These are phyloP conservation scores for Dasypogon diadema DNA, from an alignment of 2,888 invertebrate species.

Conservation along the genomic window DNA sequence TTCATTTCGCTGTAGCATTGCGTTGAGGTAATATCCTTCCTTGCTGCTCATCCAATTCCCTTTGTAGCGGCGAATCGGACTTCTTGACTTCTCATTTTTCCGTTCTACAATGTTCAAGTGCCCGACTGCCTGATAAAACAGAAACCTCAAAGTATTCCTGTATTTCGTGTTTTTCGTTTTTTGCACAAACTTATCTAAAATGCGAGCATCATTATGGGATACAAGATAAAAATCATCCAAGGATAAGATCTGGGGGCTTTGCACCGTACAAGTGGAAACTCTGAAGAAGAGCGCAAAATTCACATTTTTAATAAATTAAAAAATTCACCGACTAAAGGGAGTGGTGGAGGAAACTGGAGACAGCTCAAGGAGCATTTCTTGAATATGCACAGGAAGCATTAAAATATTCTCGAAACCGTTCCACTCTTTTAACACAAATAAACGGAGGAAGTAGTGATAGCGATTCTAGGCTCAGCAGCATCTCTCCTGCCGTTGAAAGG, in stretches of 20 bases:
- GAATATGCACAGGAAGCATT: slow-evolving; percentile 16
- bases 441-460: not conserved
- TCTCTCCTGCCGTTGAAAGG: not conserved
- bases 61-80: too few species aligned
- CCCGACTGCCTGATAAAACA: slow-evolving; percentile 3
- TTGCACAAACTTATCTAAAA: not conserved
- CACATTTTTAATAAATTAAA: slow-evolving; percentile 25
- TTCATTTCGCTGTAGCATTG: too few species aligned
- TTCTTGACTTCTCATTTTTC: too few species aligned
- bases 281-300: slow-evolving; percentile 5
- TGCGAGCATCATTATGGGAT: slow-evolving; percentile 9
- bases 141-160: slow-evolving; percentile 7
- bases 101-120: slow-evolving; percentile 3
- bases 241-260: slow-evolving; percentile 2
- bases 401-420: slow-evolving; percentile 4
- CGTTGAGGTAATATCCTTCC: too few species aligned
- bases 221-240: slow-evolving; percentile 4
- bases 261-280: slow-evolving; percentile 11
- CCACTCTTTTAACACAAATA: slow-evolving; percentile 4
- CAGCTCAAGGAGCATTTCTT: slow-evolving; percentile 22
- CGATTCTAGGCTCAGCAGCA: not conserved
- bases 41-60: too few species aligned
- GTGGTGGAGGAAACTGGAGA: too few species aligned
- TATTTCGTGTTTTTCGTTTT: not conserved
- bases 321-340: not conserved